Percentiles rank a stretch among this genome's conserved stretches.
Conservation (phyloP, 2,888 invertebrate species). For the Cataglyphis altisquamis region DNA sequence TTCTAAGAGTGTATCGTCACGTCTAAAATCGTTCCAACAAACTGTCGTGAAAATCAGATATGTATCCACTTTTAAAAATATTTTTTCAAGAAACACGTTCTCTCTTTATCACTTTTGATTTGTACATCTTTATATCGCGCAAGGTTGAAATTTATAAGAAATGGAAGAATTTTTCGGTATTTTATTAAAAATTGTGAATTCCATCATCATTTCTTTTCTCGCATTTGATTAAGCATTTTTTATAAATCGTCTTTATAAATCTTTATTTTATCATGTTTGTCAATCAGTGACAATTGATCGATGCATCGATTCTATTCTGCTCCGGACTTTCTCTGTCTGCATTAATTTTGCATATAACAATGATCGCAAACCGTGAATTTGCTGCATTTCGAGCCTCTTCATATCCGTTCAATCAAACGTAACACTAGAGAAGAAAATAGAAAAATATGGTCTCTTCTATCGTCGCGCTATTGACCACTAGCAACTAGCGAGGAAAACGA, state of each 20-base stretch:
- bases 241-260: not conserved
- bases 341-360: slow-evolving; percentile 15
- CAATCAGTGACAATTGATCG: not conserved
- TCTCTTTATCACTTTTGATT: not conserved
- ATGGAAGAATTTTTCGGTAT: not conserved
- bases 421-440: slow-evolving; percentile 3
- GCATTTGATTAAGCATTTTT: not conserved
- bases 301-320: slow-evolving; percentile 1
- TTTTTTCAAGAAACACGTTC: not conserved
- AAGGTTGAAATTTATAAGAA: not conserved
- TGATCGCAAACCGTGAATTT: slow-evolving; percentile 65
- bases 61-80: slow-evolving; percentile 1
- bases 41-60: not conserved
- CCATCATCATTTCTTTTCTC: not conserved
- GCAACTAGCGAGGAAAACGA: slow-evolving; percentile 33
- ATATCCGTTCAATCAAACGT: slow-evolving; percentile 55
- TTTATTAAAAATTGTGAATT: not conserved
- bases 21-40: not conserved
- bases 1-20: not conserved
- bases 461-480: slow-evolving; percentile 12
- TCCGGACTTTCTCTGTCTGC: slow-evolving; percentile 34
- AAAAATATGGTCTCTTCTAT: slow-evolving; percentile 34
- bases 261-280: not conserved
- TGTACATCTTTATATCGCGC: not conserved
- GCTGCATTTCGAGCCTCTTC: slow-evolving; percentile 64